Conservation (phyloP, 2,113 vertebrate genomes). For the Butastur rufipennis region DNA sequence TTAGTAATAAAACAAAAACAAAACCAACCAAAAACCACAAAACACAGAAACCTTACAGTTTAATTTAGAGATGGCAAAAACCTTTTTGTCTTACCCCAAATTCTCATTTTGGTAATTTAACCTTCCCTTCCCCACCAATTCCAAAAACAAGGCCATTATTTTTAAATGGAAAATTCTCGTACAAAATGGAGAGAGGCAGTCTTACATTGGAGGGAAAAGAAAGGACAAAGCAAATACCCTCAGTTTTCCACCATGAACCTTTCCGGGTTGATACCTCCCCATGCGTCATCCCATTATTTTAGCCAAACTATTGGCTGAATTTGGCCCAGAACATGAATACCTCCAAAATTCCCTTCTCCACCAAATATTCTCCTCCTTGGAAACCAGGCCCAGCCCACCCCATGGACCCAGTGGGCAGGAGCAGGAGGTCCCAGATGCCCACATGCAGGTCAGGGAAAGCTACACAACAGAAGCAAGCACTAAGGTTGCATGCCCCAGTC, state of each 20-base stretch:
- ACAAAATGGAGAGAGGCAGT: neutral
- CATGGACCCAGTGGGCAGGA: accelerated
- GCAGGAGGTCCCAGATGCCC: neutral
- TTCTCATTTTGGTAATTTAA: neutral
- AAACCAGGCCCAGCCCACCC: neutral
- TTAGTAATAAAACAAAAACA: neutral
- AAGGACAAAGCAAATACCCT: neutral
- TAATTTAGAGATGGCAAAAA: neutral
- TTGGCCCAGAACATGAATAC: neutral
- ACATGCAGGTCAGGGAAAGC: accelerated
- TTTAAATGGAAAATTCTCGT: neutral
- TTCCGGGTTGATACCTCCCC: neutral
- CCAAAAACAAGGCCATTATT: neutral
- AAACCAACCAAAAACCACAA: no score
- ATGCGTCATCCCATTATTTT: neutral
- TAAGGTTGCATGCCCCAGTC: neutral
- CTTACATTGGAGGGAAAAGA: neutral
- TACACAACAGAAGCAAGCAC: neutral
- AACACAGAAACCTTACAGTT: neutral
- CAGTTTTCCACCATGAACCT: neutral
- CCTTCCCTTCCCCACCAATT: neutral
- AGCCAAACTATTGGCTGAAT: neutral
- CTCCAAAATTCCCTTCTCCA: neutral
- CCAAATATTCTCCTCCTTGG: neutral
- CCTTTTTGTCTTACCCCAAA: neutral